phyloP scores from a whole-genome alignment of 1,140 invertebrate species.

The Drosophila chauvacae region DNA sequence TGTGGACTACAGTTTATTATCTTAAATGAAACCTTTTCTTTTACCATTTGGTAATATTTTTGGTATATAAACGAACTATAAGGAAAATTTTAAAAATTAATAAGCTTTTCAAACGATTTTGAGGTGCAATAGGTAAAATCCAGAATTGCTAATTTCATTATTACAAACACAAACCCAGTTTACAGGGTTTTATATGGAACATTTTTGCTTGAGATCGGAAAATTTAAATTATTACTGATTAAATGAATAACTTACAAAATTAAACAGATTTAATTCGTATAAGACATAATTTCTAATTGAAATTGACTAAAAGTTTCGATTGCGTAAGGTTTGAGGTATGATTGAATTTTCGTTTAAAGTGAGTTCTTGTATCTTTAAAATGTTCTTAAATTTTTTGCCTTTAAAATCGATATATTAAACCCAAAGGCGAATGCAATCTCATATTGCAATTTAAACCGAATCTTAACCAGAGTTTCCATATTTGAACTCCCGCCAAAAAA shows the following conservation, averaged over 20 bases:
- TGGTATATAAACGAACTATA: not conserved
- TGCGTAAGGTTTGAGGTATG: not conserved
- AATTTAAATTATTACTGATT: not conserved
- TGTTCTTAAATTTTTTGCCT: too few species aligned
- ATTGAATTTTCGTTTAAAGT: not conserved
- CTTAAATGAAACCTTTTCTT: not conserved
- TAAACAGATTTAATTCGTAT: not conserved
- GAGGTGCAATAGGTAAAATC: too few species aligned
- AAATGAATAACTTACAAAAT: not conserved
- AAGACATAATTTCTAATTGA: not conserved
- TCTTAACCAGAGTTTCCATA: not conserved
- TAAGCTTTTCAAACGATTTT: not conserved
- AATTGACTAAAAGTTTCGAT: not conserved
- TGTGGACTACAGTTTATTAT: not conserved
- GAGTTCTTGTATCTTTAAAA: too few species aligned
- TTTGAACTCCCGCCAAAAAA: conserved; percentile 19
- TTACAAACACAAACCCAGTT: too few species aligned
- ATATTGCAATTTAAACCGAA: not conserved
- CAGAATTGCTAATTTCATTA: too few species aligned
- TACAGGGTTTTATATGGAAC: not conserved
- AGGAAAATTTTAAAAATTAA: not conserved
- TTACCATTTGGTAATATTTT: not conserved
- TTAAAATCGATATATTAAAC: not conserved
- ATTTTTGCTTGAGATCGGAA: not conserved
- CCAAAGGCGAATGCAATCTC: not conserved